Percentiles rank a stretch among this genome's conserved stretches.
Conservation (phyloP, 2,113 vertebrate species). For the Daubentonia madagascariensis region DNA sequence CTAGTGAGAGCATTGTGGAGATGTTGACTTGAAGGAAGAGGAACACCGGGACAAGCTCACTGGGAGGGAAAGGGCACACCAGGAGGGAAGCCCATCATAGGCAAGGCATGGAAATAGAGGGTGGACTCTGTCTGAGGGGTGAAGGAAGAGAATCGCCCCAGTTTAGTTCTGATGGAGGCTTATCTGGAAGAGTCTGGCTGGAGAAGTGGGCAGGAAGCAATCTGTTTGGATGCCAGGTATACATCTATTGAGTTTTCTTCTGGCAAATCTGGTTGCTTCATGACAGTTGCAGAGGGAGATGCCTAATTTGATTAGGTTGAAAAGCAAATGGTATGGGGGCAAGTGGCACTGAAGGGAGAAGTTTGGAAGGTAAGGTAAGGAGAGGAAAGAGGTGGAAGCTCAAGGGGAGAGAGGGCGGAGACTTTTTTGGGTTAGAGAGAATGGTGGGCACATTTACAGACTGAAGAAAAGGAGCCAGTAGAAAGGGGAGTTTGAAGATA, state of each 20-base stretch:
- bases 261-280: not conserved
- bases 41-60: not conserved
- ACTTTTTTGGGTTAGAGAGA: not conserved
- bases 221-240: not conserved
- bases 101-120: fast-evolving
- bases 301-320: not conserved
- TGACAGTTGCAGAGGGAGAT: not conserved
- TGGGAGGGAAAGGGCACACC: too few species aligned
- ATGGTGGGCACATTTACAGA: not conserved
- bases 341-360: not conserved
- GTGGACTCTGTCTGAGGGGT: not conserved
- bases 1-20: not conserved
- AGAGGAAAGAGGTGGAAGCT: not conserved
- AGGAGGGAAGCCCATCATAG: not conserved
- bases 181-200: not conserved
- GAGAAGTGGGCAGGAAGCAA: not conserved
- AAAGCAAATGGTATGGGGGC: not conserved
- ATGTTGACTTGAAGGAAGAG: not conserved
- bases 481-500: not conserved
- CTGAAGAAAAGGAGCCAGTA: not conserved
- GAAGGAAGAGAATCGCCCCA: not conserved
- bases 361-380: not conserved
- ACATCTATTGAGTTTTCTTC: not conserved
- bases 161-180: not conserved
- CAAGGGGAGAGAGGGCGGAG: not conserved